Percentiles rank a stretch among this genome's conserved stretches.
Conservation (phyloP, 2,113 vertebrate genomes). For the Thunnus maccoyii region DNA sequence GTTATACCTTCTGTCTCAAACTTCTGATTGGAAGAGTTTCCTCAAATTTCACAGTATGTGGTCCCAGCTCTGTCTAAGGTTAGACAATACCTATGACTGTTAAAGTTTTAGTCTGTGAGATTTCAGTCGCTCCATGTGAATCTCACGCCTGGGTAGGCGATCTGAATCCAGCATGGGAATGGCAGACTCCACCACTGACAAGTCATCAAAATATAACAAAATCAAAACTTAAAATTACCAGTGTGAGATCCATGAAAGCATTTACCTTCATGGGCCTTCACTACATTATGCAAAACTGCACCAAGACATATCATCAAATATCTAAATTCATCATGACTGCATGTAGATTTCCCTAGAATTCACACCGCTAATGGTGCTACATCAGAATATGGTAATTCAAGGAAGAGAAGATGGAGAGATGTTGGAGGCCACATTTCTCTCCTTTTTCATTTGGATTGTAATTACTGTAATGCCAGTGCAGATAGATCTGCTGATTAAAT, state of each 20-base stretch:
- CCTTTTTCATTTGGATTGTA: constrained; percentile 73
- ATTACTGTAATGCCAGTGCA: constrained; percentile 71
- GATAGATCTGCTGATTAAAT: constrained; percentile 81
- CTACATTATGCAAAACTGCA: constrained; percentile 32
- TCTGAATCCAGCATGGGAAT: neutral
- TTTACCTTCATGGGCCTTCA: constrained; percentile 32
- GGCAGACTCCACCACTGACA: neutral
- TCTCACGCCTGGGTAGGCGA: neutral
- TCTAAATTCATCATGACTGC: constrained; percentile 30
- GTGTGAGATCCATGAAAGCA: neutral
- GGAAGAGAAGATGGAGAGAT: constrained; percentile 34
- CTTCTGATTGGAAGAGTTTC: constrained; percentile 16
- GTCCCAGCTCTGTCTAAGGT: neutral
- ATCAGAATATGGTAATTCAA: constrained; percentile 56
- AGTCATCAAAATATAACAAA: neutral
- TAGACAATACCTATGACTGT: neutral
- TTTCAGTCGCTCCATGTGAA: neutral
- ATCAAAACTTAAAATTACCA: neutral
- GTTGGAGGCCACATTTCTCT: constrained; percentile 53
- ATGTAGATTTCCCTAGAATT: constrained; percentile 31
- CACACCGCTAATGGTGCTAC: constrained; percentile 16
- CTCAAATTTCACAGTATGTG: neutral
- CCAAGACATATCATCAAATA: constrained; percentile 35
- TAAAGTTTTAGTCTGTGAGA: neutral
- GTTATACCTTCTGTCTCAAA: constrained; percentile 17